Evolutionary conservation across 2,113 vertebrate genomes (phyloP).

Genomic region (Stictonetta naevosa): DNA sequence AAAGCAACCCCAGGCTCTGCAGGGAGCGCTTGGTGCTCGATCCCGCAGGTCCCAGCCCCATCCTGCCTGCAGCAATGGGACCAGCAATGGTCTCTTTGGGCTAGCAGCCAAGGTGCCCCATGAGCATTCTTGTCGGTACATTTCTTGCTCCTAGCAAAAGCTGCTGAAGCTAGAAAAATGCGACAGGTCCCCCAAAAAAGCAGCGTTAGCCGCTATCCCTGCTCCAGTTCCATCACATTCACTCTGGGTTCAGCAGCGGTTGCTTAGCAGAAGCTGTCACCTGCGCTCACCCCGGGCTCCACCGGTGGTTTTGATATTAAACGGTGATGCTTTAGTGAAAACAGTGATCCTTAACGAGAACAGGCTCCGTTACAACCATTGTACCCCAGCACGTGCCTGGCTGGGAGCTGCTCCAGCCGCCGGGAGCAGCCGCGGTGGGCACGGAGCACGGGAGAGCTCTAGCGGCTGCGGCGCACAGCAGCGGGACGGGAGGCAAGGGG

Average conservation of each 20-base stretch:
- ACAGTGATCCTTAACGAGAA: background rate
- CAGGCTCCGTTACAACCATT: background rate
- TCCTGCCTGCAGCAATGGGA: background rate
- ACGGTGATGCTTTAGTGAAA: background rate
- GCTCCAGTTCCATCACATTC: background rate
- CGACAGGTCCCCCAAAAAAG: rapidly evolving
- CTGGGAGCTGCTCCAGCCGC: background rate
- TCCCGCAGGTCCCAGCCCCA: background rate
- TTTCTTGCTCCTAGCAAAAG: background rate
- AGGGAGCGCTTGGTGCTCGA: too few relatives aligned
- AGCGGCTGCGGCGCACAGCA: background rate
- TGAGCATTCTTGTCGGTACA: background rate
- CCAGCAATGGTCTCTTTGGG: background rate
- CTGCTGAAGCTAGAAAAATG: background rate
- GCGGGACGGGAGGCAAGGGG: too few relatives aligned
- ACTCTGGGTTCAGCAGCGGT: background rate
- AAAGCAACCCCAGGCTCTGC: background rate
- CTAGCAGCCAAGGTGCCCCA: background rate
- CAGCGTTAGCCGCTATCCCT: background rate
- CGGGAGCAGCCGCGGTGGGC: background rate
- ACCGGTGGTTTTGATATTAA: background rate
- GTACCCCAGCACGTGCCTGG: background rate
- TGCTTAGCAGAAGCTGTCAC: background rate
- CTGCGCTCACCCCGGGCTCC: background rate
- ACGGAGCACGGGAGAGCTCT: background rate